Evolutionary conservation across 2,113 vertebrate genomes (phyloP), one percentile per base, ranked within the genome.

Genomic region (Columba janthina): DNA sequence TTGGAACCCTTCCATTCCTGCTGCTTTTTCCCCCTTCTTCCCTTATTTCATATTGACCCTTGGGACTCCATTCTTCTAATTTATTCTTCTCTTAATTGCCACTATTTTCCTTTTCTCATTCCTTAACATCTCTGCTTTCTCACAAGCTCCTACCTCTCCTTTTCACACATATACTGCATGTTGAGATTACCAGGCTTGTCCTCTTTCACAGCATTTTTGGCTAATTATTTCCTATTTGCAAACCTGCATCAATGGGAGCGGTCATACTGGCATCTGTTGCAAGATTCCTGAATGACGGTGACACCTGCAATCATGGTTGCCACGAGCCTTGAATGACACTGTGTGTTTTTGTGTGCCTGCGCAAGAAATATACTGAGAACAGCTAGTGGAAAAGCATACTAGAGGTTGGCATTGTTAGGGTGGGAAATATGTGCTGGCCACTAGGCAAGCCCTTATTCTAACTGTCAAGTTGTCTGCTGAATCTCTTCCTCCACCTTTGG

Each of bases 321-420:
- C 53, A 34, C 0, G 2, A 74, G 46, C 26, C 24, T 48, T 56
- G 61, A 88, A 38, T 38, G 34, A 10, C 32, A 9, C 9, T 20
- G 2, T 18, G 2, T 22, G 5, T 22, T 10, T 21, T 15, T 7
- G 28, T 28, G 32, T 42, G 24, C 28, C 26, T 2, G 1, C 25
- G 31, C 1, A 6, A 50, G 67, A n/a, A 32, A 65, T 4, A 3
- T 34, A 26, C 13, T 57, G 29, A 9, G 32, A 62, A 71, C 28
- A 53, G 17, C 42, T 72, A 24, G 6, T 48, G 26, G 42, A 51
- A 78, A 51, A 58, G 11, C 11, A 6, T 12, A 15, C 5, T 69
- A 25, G n/a, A 70, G 5, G 1, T 21, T 34, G 61, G 2, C 12
- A 3, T 38, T 65, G 5, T 53, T 38, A 38, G 4, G 4, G 3